Evolutionary conservation across 1,140 invertebrate species (phyloP).

Genomic region (Conus ventricosus): DNA sequence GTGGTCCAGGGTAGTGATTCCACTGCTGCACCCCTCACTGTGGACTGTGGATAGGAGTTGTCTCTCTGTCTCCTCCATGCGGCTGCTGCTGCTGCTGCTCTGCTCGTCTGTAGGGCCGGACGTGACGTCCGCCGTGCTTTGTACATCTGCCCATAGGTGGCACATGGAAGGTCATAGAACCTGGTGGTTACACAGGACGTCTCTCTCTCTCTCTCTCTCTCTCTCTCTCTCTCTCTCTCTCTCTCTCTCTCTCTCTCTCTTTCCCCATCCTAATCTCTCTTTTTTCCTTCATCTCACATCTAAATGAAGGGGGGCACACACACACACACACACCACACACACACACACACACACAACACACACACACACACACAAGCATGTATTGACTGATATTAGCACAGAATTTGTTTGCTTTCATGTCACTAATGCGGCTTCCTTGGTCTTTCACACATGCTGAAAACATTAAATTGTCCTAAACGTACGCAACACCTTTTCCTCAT

Average conservation of each 20-base stretch:
- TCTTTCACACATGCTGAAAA: too few species aligned
- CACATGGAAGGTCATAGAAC: neutral
- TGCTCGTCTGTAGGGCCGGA: neutral
- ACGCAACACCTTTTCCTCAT: too few species aligned
- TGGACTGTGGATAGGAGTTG: too few species aligned
- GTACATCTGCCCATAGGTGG: neutral
- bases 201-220: neutral
- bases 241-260: neutral
- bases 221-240: neutral
- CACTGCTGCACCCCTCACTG: neutral
- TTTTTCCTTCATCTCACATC: neutral
- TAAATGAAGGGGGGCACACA: neutral
- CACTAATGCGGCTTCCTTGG: too few species aligned
- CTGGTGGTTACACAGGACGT: neutral
- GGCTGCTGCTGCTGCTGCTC: neutral
- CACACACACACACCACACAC: slow-evolving; percentile 1
- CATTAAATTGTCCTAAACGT: too few species aligned
- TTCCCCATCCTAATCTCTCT: neutral
- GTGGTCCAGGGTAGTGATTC: neutral
- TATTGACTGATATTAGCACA: neutral
- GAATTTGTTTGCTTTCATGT: too few species aligned
- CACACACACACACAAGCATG: neutral
- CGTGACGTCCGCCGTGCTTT: neutral
- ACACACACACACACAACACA: slow-evolving; percentile 5
- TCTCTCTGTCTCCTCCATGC: neutral